phyloP scores from a whole-genome alignment of 2,888 invertebrate genomes.

The Exephanes ischioxanthus region DNA sequence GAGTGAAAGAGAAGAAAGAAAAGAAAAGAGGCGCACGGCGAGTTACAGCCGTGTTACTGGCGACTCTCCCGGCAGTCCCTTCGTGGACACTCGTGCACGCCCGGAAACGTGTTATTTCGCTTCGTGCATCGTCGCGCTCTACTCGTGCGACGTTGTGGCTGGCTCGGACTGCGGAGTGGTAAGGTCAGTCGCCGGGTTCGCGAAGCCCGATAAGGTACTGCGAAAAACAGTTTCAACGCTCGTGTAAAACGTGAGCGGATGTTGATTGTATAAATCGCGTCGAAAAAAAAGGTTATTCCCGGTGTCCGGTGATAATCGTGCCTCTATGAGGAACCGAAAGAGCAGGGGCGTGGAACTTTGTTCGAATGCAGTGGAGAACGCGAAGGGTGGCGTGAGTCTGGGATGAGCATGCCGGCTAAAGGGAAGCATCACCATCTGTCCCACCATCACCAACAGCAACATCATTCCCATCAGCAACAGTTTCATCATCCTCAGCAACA shows the following conservation, averaged over 20 bases:
- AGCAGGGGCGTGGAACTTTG: constrained; percentile 75
- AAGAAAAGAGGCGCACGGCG: constrained; percentile 10
- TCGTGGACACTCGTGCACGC: constrained; percentile 46
- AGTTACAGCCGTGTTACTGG: neutral
- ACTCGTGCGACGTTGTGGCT: constrained; percentile 67
- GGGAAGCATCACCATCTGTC: constrained; percentile 80
- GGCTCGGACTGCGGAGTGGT: constrained; percentile 50
- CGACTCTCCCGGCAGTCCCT: constrained; percentile 16
- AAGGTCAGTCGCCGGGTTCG: constrained; percentile 37
- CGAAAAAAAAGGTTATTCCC: neutral
- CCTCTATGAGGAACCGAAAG: constrained; percentile 81
- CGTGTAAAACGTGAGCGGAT: too few species aligned
- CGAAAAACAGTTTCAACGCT: neutral
- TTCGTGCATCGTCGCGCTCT: constrained; percentile 63
- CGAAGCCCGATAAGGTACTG: constrained; percentile 32
- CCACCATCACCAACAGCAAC: constrained; percentile 76
- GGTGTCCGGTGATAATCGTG: constrained; percentile 60
- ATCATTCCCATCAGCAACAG: constrained; percentile 71
- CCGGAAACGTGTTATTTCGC: constrained; percentile 59
- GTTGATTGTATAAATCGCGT: neutral
- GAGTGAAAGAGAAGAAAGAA: too few species aligned
- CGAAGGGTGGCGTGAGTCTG: constrained; percentile 76
- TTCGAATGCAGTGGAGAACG: constrained; percentile 77
- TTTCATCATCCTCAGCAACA: constrained; percentile 72
- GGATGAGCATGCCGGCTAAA: constrained; percentile 82